phyloP scores from a whole-genome alignment of 2,113 vertebrate species.

The Pungitius pungitius region DNA sequence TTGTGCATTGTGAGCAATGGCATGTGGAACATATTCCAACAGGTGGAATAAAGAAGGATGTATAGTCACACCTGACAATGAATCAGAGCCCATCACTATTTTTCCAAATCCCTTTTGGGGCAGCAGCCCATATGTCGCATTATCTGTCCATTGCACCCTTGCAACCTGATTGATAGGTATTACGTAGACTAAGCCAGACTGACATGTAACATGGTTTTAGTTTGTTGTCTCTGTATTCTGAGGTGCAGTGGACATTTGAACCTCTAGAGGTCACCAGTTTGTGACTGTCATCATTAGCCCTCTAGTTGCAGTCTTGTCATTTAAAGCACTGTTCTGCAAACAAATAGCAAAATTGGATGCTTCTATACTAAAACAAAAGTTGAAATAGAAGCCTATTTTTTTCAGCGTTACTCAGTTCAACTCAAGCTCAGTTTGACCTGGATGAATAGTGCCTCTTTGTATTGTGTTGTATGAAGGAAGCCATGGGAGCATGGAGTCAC shows the following conservation, averaged over 20 bases:
- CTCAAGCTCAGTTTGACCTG: neutral
- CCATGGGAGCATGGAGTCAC: neutral
- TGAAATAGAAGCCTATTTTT: neutral
- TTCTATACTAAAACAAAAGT: neutral
- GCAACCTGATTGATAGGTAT: neutral
- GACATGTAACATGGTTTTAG: neutral
- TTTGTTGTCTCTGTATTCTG: neutral
- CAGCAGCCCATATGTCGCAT: neutral
- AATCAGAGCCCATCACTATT: neutral
- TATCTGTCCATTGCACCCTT: neutral
- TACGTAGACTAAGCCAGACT: neutral
- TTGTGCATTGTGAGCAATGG: neutral
- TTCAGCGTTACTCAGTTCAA: neutral
- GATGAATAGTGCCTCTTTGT: conserved; percentile 26
- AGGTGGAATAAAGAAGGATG: neutral
- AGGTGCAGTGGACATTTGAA: neutral
- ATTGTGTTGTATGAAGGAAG: conserved; percentile 8
- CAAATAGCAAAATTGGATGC: neutral
- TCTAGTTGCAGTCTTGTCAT: neutral
- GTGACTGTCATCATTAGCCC: neutral
- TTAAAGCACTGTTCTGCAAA: neutral
- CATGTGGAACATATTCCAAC: neutral
- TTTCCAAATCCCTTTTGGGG: neutral
- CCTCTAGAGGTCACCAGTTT: neutral
- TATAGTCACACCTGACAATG: neutral